phyloP scores from a whole-genome alignment of 2,113 vertebrate genomes.

The Micronisus gabar region DNA sequence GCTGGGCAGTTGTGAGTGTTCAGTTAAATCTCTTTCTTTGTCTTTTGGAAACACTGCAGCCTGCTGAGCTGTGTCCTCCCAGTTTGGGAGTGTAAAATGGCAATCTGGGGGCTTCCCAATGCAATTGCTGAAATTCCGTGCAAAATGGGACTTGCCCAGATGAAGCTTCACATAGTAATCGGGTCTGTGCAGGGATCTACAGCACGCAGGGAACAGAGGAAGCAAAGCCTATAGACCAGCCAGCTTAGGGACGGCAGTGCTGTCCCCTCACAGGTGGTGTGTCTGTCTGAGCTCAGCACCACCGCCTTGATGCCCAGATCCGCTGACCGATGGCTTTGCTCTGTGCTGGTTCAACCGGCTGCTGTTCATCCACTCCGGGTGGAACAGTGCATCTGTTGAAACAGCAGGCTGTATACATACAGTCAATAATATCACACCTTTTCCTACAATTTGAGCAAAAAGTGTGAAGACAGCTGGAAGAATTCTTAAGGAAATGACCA shows the following conservation, averaged over 20 bases:
- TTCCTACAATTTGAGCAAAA: background rate
- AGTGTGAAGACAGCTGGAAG: background rate
- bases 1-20: background rate
- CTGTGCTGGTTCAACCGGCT: background rate
- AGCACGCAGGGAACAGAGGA: background rate
- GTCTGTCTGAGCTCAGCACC: background rate
- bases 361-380: rapidly evolving
- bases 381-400: background rate
- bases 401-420: no score
- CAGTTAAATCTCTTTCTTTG: background rate
- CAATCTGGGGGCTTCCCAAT: background rate
- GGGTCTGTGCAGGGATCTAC: background rate
- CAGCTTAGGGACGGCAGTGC: rapidly evolving
- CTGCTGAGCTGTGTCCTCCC: background rate
- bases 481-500: background rate
- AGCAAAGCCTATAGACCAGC: background rate
- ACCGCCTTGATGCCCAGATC: background rate
- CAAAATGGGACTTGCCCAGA: background rate
- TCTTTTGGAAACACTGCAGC: background rate
- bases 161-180: rapidly evolving
- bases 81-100: background rate
- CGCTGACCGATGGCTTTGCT: background rate
- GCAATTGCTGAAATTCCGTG: background rate
- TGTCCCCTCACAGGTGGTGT: rapidly evolving
- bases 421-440: no score